Conservation (phyloP, 2,113 vertebrate species). For the Megaceryle maxima region DNA sequence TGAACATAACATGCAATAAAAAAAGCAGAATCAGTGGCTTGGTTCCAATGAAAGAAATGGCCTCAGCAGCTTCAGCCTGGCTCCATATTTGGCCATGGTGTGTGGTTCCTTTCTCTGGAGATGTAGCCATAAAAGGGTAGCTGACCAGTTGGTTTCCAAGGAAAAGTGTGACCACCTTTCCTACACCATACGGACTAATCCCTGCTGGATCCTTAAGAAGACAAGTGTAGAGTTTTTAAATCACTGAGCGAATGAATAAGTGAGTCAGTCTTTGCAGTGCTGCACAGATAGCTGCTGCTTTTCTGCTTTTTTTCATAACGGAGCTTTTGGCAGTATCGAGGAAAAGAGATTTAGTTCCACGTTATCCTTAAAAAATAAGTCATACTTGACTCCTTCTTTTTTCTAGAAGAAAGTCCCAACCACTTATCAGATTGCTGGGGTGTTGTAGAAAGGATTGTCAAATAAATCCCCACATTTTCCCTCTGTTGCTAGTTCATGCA, state of each 20-base stretch:
- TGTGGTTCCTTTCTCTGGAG: constrained; percentile 13
- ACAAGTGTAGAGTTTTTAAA: not conserved
- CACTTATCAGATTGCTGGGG: constrained; percentile 2
- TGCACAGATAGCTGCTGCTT: not conserved
- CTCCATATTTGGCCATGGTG: constrained; percentile 60
- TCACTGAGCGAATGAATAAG: not conserved
- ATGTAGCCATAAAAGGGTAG: constrained; percentile 32
- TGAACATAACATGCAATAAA: constrained; percentile 24
- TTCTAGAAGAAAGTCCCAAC: not conserved
- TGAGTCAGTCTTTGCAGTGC: not conserved
- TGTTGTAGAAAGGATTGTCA: constrained; percentile 13
- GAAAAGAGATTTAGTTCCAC: constrained; percentile 2
- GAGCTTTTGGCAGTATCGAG: not conserved
- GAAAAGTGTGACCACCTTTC: constrained; percentile 25
- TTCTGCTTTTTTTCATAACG: not conserved
- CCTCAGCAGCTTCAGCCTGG: constrained; percentile 1
- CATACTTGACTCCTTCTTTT: not conserved
- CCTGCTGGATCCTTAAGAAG: not conserved
- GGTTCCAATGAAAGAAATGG: constrained; percentile 5
- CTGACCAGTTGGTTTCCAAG: constrained; percentile 53
- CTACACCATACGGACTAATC: not conserved
- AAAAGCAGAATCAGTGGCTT: not conserved
- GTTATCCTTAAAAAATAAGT: not conserved
- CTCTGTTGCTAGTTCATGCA: not conserved
- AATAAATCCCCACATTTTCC: not conserved